Base-by-base conservation (phyloP, 2,797 vertebrate species). In the Menidia menidia region DNA sequence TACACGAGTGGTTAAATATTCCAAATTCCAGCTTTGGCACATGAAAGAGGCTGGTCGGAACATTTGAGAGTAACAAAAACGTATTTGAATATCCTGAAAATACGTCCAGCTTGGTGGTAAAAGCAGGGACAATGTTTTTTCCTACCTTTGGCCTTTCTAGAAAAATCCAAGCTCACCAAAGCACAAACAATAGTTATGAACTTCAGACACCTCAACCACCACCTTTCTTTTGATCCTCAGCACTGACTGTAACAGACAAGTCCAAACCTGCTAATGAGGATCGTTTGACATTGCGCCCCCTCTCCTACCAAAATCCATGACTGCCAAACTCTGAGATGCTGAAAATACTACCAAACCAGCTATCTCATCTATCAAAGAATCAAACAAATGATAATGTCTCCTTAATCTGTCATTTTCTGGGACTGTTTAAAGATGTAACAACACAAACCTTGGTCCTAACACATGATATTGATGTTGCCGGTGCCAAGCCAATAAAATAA, bases 11-110 rank as follows among this genome's bases (percentile, higher is more conserved):
- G 25, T 25, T 25, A 25, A 25, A 25, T 25, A 25, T 25, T 25
- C 25, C 35, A 39, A 4, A 39, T 39, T 39, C 9, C 9, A 39
- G 35, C 43, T 1, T 15, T 44, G 13, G 43, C 13, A 13, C 43
- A 44, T 44, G 43, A 44, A 44, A 4, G 43, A 4, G 2, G 15
- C 8, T 60, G 43, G 58, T 60, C 31, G 5, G 30, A 10, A 47
- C 30, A 60, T 13, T 47, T 48, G 16, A 31, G 41, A 9, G 41
- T 44, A 31, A 44, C 7, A 59, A 59, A 59, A 59, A 30, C 57
- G 1, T 31, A 9, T 35, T 16, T 32, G 5, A 9, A 6, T 1
- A 33, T 60, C 6, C 8, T 47, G 2, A 32, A 4, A 16, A 15
- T 0, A 44, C 0, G 2, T 13, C 44, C 15, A 16, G 11, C 2